Evolutionary conservation across 2,888 invertebrate species (phyloP), one percentile per base, ranked within the genome.

Genomic region (Papilio gigon): DNA sequence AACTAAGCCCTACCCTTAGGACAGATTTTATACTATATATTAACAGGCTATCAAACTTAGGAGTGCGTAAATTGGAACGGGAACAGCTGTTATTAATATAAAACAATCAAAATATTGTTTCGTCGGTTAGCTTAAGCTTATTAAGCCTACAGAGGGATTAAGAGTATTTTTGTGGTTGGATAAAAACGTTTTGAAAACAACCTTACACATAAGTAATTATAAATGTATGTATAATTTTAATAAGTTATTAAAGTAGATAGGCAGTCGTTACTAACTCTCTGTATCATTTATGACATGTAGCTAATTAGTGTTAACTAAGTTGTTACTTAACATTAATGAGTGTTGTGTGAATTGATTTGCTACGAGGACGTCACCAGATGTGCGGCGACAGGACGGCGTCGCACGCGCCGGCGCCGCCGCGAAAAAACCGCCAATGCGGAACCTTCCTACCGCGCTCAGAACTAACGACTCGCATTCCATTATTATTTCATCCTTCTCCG

Each of bases 401-500:
- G 60, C 37, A n/a, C 60, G 60, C 35, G 22, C 35, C 22, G 33
- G 25, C 66, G 77, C 78, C 80, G 78, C 75, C 75, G 71, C 72
- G 76, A 81, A 84, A 85, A 86, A 86, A 85, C 80, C 78, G 70
- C 78, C 79, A 83, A 89, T 87, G 87, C 88, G 88, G 87, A 89
- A 89, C 85, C 81, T 75, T 72, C 79, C 77, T 77, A 77, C 76
- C 74, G 50, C 77, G 85, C 86, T 87, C 82, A 84, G 70, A 80
- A 80, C 77, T 82, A 83, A 84, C 86, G 84, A 85, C 81, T 82
- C 79, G 78, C 82, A 85, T 84, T 81, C 81, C 81, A 82, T 79
- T 84, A 83, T 80, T 83, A 80, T 83, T 65, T 82, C 74, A 75
- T 73, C 68, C 70, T 68, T 65, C 68, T 62, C 40, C 50, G 68